These are phyloP conservation scores for Lepeophtheirus nordmannii DNA, from an alignment of 2,888 invertebrate genomes.

Conservation along the genomic window DNA sequence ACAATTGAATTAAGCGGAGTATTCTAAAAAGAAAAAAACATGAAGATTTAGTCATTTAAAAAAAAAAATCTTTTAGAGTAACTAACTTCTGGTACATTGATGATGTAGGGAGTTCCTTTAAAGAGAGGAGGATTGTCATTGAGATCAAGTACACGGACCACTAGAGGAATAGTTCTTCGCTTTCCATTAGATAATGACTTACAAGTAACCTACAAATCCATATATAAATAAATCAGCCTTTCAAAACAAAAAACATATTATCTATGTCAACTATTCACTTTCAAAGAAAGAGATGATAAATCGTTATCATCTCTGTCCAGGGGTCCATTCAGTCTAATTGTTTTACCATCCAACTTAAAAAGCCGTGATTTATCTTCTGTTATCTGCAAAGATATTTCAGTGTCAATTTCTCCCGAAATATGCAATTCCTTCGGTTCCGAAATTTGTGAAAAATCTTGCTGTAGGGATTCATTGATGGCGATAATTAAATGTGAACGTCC, in stretches of 20 bases:
- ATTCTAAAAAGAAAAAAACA: conserved; percentile 46
- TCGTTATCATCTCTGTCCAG: conserved; percentile 71
- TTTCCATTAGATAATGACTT: conserved; percentile 62
- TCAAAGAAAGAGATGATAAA: conserved; percentile 54
- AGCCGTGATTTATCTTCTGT: not conserved
- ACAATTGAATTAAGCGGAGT: conserved; percentile 71
- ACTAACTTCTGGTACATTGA: conserved; percentile 67
- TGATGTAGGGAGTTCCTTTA: conserved; percentile 64
- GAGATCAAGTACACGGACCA: conserved; percentile 73
- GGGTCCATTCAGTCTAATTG: conserved; percentile 57
- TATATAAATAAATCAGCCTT: too few species aligned
- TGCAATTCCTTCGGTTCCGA: too few species aligned
- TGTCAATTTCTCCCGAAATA: too few species aligned
- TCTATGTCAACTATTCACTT: conserved; percentile 54
- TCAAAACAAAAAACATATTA: too few species aligned
- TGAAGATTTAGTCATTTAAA: conserved; percentile 23
- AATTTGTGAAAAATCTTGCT: too few species aligned
- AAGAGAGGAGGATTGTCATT: conserved; percentile 66
- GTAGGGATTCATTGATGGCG: too few species aligned
- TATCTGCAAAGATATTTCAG: too few species aligned
- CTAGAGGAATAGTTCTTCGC: conserved; percentile 67
- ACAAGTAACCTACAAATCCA: conserved; percentile 54
- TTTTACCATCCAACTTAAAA: conserved; percentile 66
- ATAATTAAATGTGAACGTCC: too few species aligned
- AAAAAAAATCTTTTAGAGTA: not conserved